Evolutionary conservation across 2,888 invertebrate species (phyloP).

Genomic region (Andrena fulva): DNA sequence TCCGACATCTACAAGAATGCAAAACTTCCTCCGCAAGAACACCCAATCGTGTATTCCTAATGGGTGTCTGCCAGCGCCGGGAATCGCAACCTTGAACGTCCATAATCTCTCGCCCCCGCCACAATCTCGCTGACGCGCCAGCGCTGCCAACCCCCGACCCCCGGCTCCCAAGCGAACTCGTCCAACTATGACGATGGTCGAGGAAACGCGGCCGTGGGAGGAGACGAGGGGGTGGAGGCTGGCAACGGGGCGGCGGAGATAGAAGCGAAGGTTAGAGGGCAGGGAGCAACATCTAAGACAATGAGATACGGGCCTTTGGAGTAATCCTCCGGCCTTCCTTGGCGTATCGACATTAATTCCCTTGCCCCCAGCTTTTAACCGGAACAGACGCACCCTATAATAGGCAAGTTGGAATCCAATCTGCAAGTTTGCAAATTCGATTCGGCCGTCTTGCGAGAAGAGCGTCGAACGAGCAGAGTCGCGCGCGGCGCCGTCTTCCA

Average conservation of each 20-base stretch:
- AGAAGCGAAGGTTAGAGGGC: slow-evolving; percentile 51
- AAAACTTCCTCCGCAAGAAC: no score
- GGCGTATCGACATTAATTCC: slow-evolving; percentile 85
- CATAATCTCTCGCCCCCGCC: slow-evolving; percentile 7
- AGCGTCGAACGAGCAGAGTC: slow-evolving; percentile 64
- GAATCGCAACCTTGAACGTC: slow-evolving; percentile 7
- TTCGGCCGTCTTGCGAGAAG: slow-evolving; percentile 82
- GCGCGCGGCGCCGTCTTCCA: slow-evolving; percentile 32
- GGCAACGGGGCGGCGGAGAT: slow-evolving; percentile 20
- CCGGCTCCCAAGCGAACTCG: slow-evolving; percentile 38
- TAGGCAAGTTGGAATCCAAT: slow-evolving; percentile 85
- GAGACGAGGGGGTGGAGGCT: neutral
- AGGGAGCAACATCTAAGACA: slow-evolving; percentile 77
- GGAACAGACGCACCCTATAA: slow-evolving; percentile 85
- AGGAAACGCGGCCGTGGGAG: slow-evolving; percentile 26
- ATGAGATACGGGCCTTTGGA: slow-evolving; percentile 79
- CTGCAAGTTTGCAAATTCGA: slow-evolving; percentile 85
- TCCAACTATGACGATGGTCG: slow-evolving; percentile 57
- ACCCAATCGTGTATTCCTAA: no score
- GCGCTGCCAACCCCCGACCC: neutral
- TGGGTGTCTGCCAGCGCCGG: no score
- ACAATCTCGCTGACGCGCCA: slow-evolving; percentile 31
- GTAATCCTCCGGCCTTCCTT: slow-evolving; percentile 83
- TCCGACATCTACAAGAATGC: neutral
- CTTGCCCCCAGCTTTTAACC: slow-evolving; percentile 84